phyloP scores from a whole-genome alignment of 2,113 vertebrate species.

The Tichodroma muraria region DNA sequence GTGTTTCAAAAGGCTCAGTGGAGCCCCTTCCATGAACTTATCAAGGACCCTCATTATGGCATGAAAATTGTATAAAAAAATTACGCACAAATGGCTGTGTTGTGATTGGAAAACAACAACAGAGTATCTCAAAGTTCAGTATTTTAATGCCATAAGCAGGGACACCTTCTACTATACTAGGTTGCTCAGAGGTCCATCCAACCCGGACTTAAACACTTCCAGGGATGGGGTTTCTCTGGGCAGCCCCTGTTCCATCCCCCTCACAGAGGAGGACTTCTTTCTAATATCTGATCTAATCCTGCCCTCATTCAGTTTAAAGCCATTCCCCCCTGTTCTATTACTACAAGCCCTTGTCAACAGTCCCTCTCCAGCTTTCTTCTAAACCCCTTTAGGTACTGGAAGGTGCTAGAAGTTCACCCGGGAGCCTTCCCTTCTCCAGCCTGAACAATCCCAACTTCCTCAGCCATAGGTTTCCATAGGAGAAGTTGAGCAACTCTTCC shows the following conservation, averaged over 20 bases:
- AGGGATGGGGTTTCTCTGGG: not conserved
- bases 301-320: not conserved
- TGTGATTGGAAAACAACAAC: not conserved
- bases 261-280: not conserved
- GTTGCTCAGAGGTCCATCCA: not conserved
- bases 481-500: not conserved
- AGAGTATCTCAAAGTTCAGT: not conserved
- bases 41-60: not conserved
- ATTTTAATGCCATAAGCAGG: not conserved
- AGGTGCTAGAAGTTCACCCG: accelerated
- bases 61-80: not conserved
- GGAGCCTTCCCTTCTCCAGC: not conserved
- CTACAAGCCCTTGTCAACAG: not conserved
- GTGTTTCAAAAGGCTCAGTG: not conserved
- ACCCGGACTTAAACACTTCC: not conserved
- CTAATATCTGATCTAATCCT: not conserved
- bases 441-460: not conserved
- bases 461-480: not conserved
- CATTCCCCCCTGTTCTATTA: not conserved
- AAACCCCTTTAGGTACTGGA: not conserved
- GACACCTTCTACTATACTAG: not conserved
- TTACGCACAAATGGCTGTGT: not conserved
- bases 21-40: constrained; percentile 9
- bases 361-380: not conserved
- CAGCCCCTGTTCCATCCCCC: not conserved